Evolutionary conservation across 2,888 invertebrate genomes (phyloP).

Genomic region (Aporophyla lueneburgensis): DNA sequence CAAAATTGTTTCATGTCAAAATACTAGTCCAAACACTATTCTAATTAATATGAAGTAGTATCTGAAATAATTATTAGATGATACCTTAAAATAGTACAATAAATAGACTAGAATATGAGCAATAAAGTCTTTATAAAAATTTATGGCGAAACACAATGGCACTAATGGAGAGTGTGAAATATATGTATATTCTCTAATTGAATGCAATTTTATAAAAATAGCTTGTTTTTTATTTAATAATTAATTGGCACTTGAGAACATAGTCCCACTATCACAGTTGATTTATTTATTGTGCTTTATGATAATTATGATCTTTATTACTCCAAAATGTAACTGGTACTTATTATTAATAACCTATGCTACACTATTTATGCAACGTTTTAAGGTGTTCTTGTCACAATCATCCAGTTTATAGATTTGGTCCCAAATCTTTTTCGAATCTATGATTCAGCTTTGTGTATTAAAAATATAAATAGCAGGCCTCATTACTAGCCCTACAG

Average conservation of each 20-base stretch:
- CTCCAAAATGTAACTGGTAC: conserved; percentile 69
- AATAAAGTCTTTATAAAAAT: conserved; percentile 84
- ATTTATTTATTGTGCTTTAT: conserved; percentile 82
- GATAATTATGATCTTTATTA: conserved; percentile 76
- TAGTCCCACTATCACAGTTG: conserved; percentile 84
- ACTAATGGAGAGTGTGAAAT: conserved; percentile 74
- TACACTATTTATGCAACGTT: conserved; percentile 57
- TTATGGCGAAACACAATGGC: conserved; percentile 86
- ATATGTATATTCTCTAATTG: conserved; percentile 57
- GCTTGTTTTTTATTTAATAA: conserved; percentile 62
- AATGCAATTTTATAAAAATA: conserved; percentile 65
- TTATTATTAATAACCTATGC: conserved; percentile 62
- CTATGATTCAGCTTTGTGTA: conserved; percentile 74
- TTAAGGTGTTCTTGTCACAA: conserved; percentile 52
- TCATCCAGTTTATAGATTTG: conserved; percentile 69
- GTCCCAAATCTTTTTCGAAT: conserved; percentile 77
- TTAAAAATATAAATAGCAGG: conserved; percentile 60
- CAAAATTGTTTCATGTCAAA: conserved; percentile 57
- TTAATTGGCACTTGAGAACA: conserved; percentile 83
- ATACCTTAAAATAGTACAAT: conserved; percentile 70
- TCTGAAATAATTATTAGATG: conserved; percentile 61
- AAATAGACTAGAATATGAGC: conserved; percentile 90
- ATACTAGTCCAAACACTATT: conserved; percentile 62
- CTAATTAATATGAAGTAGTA: conserved; percentile 60
- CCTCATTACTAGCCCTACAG: conserved; percentile 42